Evolutionary conservation across 2,113 vertebrate species (phyloP).

Genomic region (Notechis scutatus): DNA sequence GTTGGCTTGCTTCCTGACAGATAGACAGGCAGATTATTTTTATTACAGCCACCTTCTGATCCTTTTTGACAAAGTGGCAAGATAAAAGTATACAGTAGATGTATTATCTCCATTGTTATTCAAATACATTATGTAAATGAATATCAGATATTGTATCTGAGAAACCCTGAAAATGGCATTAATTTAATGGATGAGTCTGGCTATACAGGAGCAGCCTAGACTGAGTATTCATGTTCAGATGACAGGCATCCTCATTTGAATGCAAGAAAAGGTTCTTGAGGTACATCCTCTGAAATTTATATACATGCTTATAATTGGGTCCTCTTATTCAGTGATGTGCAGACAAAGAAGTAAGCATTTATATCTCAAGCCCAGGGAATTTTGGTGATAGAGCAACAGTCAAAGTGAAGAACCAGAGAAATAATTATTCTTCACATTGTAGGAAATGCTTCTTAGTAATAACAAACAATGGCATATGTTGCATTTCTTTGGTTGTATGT

Average conservation of each 20-base stretch:
- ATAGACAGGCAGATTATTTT: background rate
- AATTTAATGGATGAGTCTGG: background rate
- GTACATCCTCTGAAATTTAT: constrained; percentile 23
- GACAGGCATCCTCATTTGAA: constrained; percentile 3
- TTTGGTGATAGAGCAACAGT: background rate
- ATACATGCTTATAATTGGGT: constrained; percentile 18
- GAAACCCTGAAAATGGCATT: background rate
- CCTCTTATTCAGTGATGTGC: background rate
- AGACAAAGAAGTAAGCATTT: constrained; percentile 17
- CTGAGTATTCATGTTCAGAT: background rate
- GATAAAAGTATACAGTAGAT: background rate
- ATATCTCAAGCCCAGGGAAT: background rate
- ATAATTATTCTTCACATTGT: constrained; percentile 16
- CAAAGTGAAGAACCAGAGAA: background rate
- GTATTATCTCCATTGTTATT: background rate
- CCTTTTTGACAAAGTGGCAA: background rate
- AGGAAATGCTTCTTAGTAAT: background rate
- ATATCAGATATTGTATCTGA: background rate
- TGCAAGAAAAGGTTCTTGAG: constrained; percentile 28
- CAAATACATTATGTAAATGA: constrained; percentile 1
- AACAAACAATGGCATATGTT: background rate
- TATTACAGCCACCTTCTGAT: background rate
- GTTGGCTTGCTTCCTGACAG: background rate
- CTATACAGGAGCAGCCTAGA: background rate
- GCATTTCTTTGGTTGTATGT: background rate